These are phyloP conservation scores for Mesitornis unicolor DNA, from an alignment of 2,113 vertebrate species.

Conservation along the genomic window DNA sequence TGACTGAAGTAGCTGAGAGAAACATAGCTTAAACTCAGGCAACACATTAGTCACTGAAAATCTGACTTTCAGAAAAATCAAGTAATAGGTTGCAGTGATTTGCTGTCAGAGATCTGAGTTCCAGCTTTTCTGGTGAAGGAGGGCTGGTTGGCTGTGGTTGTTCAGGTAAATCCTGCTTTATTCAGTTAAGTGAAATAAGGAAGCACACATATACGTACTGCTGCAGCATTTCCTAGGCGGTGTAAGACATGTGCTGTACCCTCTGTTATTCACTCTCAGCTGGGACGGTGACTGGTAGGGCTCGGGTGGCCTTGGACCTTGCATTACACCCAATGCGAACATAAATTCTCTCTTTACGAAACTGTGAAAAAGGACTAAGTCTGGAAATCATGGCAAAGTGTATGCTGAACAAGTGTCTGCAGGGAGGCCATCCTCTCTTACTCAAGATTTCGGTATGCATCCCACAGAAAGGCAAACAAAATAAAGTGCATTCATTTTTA, in stretches of 20 bases:
- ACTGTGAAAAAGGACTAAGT: neutral
- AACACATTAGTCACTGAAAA: neutral
- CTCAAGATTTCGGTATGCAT: slow-evolving; percentile 52
- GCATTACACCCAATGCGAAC: neutral
- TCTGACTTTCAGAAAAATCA: neutral
- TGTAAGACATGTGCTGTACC: neutral
- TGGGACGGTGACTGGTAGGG: neutral
- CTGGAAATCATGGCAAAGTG: slow-evolving; percentile 42
- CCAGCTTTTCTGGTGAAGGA: neutral
- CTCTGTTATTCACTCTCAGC: neutral
- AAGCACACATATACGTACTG: fast-evolving
- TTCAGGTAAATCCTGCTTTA: neutral
- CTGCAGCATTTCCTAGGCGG: neutral
- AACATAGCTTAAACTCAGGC: neutral
- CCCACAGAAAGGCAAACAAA: slow-evolving; percentile 36
- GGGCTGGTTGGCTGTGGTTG: neutral
- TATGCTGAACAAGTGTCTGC: slow-evolving; percentile 42
- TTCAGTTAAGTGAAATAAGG: neutral
- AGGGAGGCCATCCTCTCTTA: slow-evolving; percentile 5
- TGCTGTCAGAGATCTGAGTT: neutral
- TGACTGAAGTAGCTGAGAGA: neutral
- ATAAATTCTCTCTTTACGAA: slow-evolving; percentile 32
- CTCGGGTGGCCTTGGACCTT: neutral
- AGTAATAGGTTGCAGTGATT: neutral
- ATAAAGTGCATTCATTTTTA: slow-evolving; percentile 19